Evolutionary conservation across 2,113 vertebrate genomes (phyloP), one percentile per base, ranked within the genome.

Genomic region (Cyanoderma ruficeps): DNA sequence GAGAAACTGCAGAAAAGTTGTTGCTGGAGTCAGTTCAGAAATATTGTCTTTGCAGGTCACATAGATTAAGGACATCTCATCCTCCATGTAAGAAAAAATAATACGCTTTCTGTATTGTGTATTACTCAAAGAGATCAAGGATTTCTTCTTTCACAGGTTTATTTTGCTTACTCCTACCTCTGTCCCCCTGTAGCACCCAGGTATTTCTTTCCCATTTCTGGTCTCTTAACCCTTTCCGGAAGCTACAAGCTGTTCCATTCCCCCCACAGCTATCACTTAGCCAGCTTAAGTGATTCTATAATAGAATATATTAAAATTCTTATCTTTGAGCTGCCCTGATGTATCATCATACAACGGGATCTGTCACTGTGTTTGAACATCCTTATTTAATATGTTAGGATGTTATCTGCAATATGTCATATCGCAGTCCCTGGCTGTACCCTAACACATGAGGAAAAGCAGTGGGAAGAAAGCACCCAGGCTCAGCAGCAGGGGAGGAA

Each of bases 321-420:
- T 97, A 96, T 95, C 94, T 96, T 94, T 78, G 83, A 96, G 88
- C 90, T 93, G 83, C 90, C 88, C 83, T 87, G 94, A 95, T 95
- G 89, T 91, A 96, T 95, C 93, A 90, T 96, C 94, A 87, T 89
- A 96, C 93, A 95, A 97, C 88, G 13, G 94, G 80, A 96, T 94
- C 92, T 96, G 94, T 83, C 88, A 93, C 86, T 94, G 1, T 95
- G 90, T 95, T 95, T 96, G 96, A 96, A 96, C 94, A 92, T 95
- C 90, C 88, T 96, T 96, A 96, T 96, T 95, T 93, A 96, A 94
- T 94, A 90, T 89, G 86, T 96, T 96, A 78, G 80, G 90, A 96
- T 96, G 88, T 94, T 96, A 95, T 97, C 96, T 96, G 83, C 76
- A 87, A 78, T 82, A 14, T 81, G 86, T 87, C 94, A 94, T 77